Conservation (phyloP, 2,888 invertebrate genomes). For the Leptinotarsa juncta region DNA sequence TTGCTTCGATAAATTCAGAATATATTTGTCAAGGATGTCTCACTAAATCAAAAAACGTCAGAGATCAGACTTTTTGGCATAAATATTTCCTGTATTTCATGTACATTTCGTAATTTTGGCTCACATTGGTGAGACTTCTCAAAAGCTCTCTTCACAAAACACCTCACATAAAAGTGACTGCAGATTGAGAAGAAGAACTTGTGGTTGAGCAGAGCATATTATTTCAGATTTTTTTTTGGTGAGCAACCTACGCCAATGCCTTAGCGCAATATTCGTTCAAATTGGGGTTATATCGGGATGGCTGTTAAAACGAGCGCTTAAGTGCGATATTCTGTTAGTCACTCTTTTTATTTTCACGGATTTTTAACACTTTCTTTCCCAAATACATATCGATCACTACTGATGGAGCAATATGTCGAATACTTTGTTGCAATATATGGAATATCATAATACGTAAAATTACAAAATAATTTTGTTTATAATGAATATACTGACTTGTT, state of each 20-base stretch:
- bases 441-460: background rate
- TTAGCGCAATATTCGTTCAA: conserved; percentile 54
- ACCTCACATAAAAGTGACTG: too few relatives aligned
- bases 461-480: background rate
- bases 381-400: conserved; percentile 18
- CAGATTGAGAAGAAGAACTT: too few relatives aligned
- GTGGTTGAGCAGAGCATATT: too few relatives aligned
- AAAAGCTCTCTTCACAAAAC: too few relatives aligned
- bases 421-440: background rate
- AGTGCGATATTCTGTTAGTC: conserved; percentile 55
- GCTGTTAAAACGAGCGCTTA: conserved; percentile 52
- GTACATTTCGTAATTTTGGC: too few relatives aligned
- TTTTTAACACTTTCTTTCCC: conserved; percentile 42
- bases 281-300: conserved; percentile 57
- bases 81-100: too few relatives aligned
- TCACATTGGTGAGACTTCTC: too few relatives aligned
- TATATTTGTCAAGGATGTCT: too few relatives aligned
- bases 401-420: background rate
- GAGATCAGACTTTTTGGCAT: too few relatives aligned
- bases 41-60: too few relatives aligned
- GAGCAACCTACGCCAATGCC: conserved; percentile 31
- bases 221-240: background rate
- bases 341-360: conserved; percentile 51
- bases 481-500: too few relatives aligned
- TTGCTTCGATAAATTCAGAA: too few relatives aligned